phyloP scores from a whole-genome alignment of 2,113 vertebrate genomes.

The Ochotona princeps region DNA sequence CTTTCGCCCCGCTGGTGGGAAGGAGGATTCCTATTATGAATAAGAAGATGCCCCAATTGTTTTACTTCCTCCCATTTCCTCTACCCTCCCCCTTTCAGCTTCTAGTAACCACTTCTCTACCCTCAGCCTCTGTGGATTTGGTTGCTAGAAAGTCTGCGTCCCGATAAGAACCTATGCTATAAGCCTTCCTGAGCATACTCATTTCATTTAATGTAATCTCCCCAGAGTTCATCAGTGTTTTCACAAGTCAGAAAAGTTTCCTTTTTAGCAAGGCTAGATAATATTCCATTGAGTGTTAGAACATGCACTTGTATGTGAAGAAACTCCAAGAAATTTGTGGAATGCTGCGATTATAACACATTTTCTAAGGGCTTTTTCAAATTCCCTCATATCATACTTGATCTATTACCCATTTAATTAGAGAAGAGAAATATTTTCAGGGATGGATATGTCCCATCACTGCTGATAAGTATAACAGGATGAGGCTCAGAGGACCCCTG shows the following conservation, averaged over 20 bases:
- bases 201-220: not conserved
- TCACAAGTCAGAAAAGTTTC: not conserved
- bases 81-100: rapidly evolving
- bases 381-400: not conserved
- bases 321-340: too few species aligned
- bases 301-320: too few species aligned
- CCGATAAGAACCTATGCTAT: not conserved
- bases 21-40: not conserved
- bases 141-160: not conserved
- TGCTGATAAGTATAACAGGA: too few species aligned
- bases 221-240: not conserved
- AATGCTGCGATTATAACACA: not conserved
- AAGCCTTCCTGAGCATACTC: too few species aligned
- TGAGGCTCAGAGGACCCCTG: not conserved
- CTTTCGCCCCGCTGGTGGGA: not conserved
- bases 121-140: not conserved
- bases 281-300: not conserved
- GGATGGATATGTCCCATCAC: not conserved
- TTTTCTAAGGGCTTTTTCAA: not conserved
- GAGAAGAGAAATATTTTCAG: not conserved
- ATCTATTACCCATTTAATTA: not conserved
- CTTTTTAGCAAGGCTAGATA: not conserved
- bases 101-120: not conserved
- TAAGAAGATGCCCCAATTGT: not conserved
- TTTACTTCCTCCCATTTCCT: not conserved